Percentiles rank a stretch among this genome's conserved stretches.
phyloP scores from a whole-genome alignment of 2,113 vertebrate genomes.

The Macaca nemestrina region DNA sequence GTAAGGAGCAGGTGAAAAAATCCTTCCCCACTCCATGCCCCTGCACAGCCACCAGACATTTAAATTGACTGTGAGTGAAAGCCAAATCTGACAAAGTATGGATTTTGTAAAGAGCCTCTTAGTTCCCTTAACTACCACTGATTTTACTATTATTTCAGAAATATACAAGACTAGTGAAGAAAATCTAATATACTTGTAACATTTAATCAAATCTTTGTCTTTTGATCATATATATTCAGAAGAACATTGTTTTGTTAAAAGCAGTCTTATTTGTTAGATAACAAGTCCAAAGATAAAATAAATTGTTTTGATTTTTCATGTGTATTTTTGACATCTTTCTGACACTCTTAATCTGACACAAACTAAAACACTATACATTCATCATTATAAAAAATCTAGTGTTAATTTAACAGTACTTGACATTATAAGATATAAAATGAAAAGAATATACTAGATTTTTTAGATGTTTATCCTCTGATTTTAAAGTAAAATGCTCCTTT shows the following conservation, averaged over 20 bases:
- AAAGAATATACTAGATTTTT: background rate
- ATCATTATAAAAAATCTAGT: background rate
- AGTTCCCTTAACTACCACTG: background rate
- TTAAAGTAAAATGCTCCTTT: background rate
- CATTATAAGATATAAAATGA: background rate
- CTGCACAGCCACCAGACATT: background rate
- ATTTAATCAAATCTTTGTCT: background rate
- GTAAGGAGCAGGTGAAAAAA: background rate
- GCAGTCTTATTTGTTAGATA: background rate
- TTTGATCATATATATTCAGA: background rate
- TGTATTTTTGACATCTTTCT: conserved; percentile 8
- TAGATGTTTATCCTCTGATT: background rate
- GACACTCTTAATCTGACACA: background rate
- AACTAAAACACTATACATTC: background rate
- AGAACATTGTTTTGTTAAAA: background rate
- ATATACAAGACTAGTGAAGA: background rate
- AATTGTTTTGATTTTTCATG: background rate
- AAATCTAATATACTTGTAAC: background rate
- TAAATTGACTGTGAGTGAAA: background rate
- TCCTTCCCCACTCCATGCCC: background rate
- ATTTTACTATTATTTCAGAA: conserved; percentile 20
- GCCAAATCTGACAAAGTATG: background rate
- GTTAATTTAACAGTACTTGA: background rate
- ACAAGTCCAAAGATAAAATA: background rate
- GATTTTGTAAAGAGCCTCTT: background rate